Evolutionary conservation across 2,888 invertebrate genomes (phyloP).

Genomic region (Plebejus argus): DNA sequence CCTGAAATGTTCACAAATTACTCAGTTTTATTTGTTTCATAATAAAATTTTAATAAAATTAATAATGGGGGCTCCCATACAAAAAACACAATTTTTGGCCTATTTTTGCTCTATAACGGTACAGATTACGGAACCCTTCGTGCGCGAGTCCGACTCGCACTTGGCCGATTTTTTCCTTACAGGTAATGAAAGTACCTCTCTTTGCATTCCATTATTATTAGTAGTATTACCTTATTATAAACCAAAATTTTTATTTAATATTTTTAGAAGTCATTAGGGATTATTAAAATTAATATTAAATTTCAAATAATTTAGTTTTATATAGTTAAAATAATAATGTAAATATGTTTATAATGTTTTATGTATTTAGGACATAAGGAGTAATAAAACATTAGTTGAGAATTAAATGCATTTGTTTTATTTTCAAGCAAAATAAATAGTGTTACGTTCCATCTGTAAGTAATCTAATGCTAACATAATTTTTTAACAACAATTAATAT

Average conservation of each 20-base stretch:
- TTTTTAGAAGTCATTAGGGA: slow-evolving; percentile 70
- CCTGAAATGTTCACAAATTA: too few species aligned
- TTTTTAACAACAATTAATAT: slow-evolving; percentile 3
- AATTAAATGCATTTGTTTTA: slow-evolving; percentile 26
- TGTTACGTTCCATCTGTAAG: not conserved
- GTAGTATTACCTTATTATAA: slow-evolving; percentile 59
- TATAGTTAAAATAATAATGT: slow-evolving; percentile 27
- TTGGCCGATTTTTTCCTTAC: slow-evolving; percentile 52
- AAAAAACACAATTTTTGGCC: too few species aligned
- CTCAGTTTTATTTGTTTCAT: too few species aligned
- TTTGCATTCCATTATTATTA: slow-evolving; percentile 67
- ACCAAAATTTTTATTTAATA: slow-evolving; percentile 65
- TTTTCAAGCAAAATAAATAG: slow-evolving; percentile 24
- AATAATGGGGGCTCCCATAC: too few species aligned
- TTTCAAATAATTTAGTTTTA: slow-evolving; percentile 8
- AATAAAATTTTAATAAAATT: too few species aligned
- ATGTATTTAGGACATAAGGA: not conserved
- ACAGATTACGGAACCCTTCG: too few species aligned
- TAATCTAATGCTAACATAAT: slow-evolving; percentile 6
- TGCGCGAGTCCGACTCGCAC: too few species aligned
- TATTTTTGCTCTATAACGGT: too few species aligned
- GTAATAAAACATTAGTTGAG: slow-evolving; percentile 11
- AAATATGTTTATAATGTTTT: slow-evolving; percentile 1
- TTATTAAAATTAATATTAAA: slow-evolving; percentile 42
- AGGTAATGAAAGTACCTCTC: slow-evolving; percentile 69